These are phyloP conservation scores for Anastrepha obliqua DNA, from an alignment of 1,140 invertebrate genomes.

Conservation along the genomic window DNA sequence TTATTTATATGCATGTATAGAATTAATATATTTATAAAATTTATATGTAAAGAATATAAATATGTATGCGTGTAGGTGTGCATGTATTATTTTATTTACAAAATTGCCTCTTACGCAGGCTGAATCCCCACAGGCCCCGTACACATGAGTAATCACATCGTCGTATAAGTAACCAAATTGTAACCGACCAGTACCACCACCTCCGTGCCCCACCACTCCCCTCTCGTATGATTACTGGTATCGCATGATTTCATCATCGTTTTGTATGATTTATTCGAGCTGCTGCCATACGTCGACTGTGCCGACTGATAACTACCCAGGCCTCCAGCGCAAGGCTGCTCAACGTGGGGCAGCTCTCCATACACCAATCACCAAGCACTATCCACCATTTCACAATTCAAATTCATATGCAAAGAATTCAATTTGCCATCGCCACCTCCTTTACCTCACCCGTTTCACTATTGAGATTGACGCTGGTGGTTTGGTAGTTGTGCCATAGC, in stretches of 20 bases:
- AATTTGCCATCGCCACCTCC: neutral
- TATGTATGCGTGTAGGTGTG: no score
- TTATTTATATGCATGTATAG: neutral
- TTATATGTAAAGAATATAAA: no score
- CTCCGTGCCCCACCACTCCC: neutral
- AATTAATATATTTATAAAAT: no score
- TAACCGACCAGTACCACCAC: neutral
- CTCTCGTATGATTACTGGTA: neutral
- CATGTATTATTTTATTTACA: neutral
- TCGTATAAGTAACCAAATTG: neutral
- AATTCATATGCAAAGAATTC: slow-evolving; percentile 20
- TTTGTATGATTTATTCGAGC: slow-evolving; percentile 42
- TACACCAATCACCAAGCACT: neutral
- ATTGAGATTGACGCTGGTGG: neutral
- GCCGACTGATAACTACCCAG: slow-evolving; percentile 35
- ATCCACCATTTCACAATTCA: neutral
- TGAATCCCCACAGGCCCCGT: neutral
- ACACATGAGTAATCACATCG: neutral
- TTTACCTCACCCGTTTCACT: neutral
- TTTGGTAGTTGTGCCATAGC: neutral
- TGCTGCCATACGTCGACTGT: slow-evolving; percentile 33
- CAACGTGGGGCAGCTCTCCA: neutral
- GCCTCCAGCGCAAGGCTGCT: neutral
- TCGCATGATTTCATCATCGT: slow-evolving; percentile 47
- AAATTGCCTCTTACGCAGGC: neutral